phyloP scores from a whole-genome alignment of 1,140 invertebrate genomes.

The Coptotermes formosanus region DNA sequence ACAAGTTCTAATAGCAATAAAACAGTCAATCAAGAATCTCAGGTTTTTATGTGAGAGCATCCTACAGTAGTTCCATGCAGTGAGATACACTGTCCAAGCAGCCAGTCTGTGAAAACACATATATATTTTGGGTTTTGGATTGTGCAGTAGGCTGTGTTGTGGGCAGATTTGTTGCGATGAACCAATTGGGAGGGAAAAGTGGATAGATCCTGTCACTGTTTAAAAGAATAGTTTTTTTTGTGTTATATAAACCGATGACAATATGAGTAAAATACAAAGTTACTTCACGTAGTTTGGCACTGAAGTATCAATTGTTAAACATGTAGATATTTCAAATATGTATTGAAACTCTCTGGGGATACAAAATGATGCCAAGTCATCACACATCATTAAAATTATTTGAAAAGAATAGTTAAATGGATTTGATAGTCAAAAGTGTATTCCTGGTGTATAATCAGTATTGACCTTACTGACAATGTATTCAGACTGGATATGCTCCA shows the following conservation, averaged over 20 bases:
- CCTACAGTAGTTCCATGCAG: neutral
- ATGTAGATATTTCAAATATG: neutral
- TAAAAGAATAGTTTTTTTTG: neutral
- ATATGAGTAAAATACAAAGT: neutral
- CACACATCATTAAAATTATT: neutral
- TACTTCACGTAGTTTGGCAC: neutral
- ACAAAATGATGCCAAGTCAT: neutral
- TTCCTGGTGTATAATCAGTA: neutral
- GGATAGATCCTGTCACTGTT: neutral
- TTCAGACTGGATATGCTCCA: neutral
- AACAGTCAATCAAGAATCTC: no score
- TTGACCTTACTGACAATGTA: neutral
- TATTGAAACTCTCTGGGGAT: neutral
- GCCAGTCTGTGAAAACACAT: neutral
- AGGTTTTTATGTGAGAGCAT: no score
- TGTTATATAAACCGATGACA: constrained; percentile 3
- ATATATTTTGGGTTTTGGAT: neutral
- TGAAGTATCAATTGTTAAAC: neutral
- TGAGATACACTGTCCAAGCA: neutral
- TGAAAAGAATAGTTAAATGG: neutral
- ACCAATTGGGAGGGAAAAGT: neutral
- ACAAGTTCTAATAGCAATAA: no score
- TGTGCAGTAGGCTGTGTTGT: neutral
- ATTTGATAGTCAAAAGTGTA: neutral
- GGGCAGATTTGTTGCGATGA: neutral